Evolutionary conservation across 1,140 invertebrate genomes (phyloP).

Genomic region (Mya arenaria): DNA sequence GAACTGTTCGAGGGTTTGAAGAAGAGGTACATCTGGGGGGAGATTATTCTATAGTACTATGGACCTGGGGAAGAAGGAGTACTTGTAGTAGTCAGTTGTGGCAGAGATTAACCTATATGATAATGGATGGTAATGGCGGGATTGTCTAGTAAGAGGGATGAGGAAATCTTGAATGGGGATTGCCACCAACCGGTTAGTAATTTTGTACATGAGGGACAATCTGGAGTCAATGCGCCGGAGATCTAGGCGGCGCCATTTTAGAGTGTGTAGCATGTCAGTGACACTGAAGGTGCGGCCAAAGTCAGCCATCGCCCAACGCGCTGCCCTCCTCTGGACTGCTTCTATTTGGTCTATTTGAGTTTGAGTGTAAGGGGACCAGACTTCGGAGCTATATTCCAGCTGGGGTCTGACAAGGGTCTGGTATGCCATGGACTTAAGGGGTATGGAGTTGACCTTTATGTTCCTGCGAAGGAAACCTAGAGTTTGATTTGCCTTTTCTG

Average conservation of each 20-base stretch:
- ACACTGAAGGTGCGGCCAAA: not conserved
- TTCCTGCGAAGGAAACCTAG: not conserved
- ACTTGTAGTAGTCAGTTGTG: not conserved
- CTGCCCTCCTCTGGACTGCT: slow-evolving; percentile 4
- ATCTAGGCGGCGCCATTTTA: not conserved
- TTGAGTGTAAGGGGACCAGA: slow-evolving; percentile 4
- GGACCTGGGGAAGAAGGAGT: not conserved
- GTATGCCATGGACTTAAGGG: not conserved
- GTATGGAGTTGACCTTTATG: slow-evolving; percentile 11
- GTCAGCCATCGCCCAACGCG: not conserved
- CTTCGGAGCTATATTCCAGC: slow-evolving; percentile 7
- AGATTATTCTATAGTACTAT: not conserved
- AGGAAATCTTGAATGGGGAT: not conserved
- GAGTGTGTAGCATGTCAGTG: not conserved
- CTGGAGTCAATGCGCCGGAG: not conserved
- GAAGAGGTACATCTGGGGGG: too few species aligned
- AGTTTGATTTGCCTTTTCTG: not conserved
- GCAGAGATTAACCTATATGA: slow-evolving; percentile 6
- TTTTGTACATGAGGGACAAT: slow-evolving; percentile 19
- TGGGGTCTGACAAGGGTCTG: not conserved
- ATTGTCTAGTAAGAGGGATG: not conserved
- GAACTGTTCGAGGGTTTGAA: not conserved
- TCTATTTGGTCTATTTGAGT: not conserved
- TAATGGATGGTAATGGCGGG: not conserved
- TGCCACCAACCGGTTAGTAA: not conserved